These are phyloP conservation scores for Tipula helvola DNA, from an alignment of 2,888 invertebrate genomes.

Conservation along the genomic window DNA sequence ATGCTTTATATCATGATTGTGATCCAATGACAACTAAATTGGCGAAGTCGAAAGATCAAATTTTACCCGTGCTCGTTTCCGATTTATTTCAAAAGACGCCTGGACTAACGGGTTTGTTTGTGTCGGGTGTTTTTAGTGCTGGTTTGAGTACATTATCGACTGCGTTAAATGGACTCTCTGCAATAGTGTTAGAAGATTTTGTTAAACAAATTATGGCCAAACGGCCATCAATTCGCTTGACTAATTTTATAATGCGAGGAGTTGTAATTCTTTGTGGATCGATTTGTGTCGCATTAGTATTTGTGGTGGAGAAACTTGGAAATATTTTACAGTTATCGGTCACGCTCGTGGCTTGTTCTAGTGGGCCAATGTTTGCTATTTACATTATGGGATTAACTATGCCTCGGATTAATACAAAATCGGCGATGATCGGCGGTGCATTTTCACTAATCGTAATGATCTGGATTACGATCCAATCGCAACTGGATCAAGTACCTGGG, in stretches of 20 bases:
- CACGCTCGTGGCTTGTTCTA: background rate
- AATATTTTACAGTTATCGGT: background rate
- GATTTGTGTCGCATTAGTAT: background rate
- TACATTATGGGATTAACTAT: background rate
- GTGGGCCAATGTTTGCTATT: background rate
- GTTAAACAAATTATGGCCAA: constrained; percentile 25
- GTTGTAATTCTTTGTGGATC: background rate
- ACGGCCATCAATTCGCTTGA: constrained; percentile 40
- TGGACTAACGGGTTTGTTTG: background rate
- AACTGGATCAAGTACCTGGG: constrained; percentile 44
- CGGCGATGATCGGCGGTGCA: background rate
- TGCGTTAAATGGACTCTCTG: background rate
- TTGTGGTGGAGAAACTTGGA: background rate
- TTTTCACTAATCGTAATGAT: background rate
- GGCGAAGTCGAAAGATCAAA: background rate
- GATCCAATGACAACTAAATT: background rate
- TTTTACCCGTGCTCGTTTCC: background rate
- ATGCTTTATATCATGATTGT: background rate
- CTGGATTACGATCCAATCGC: background rate
- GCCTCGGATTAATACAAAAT: background rate
- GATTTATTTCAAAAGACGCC: background rate
- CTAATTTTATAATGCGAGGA: constrained; percentile 23
- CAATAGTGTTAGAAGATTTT: background rate
- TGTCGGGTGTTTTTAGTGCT: background rate
- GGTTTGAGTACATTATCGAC: background rate